Base-by-base conservation (phyloP, 2,888 invertebrate species). In the Lycocerus yunnanus region DNA sequence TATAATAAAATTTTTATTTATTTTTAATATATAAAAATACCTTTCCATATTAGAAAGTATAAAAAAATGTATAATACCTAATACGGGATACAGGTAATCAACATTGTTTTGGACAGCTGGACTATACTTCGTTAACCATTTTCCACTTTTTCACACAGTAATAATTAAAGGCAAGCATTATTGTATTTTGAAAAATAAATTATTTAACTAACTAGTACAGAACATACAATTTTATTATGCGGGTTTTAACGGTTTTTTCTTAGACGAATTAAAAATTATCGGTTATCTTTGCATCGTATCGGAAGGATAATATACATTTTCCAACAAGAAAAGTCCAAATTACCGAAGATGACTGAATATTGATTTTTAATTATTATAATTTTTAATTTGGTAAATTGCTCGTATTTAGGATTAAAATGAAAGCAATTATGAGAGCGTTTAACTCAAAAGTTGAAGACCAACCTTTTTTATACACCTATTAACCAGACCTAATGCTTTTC, bases 391-490 rank as follows among this genome's bases (percentile, higher is more conserved):
- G n/a, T 43, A 43, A 43, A 43, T 43, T 43, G 43, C 43, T 43
- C 61, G 18, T 13, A 63, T 63, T 63, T 63, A 63, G 20, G 20
- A 63, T 18, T 18, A 13, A 63, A 63, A 63, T 63, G n/a, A 63
- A 63, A 63, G 16, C 16, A 63, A n/a, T 63, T 63, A 43, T 43
- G 61, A 16, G 61, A 63, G 6, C 61, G 61, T 74, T 74, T 72
- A 61, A 72, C 58, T 66, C 61, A 63, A 77, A 77, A 73, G 66
- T 78, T 76, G 83, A 43, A 43, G 43, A 73, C 82, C 84, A 78
- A 74, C 85, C 84, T 84, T 85, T 84, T 85, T 85, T 84, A 81
- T 84, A 82, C 85, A 86, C 85, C 85, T 86, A 85, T 84, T 86
- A 85, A 86, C 84, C 85, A 85, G 85, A 80, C 81, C 83, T 82